Evolutionary conservation across 2,888 invertebrate genomes (phyloP), one percentile per base, ranked within the genome.

Genomic region (Agrotis puta): DNA sequence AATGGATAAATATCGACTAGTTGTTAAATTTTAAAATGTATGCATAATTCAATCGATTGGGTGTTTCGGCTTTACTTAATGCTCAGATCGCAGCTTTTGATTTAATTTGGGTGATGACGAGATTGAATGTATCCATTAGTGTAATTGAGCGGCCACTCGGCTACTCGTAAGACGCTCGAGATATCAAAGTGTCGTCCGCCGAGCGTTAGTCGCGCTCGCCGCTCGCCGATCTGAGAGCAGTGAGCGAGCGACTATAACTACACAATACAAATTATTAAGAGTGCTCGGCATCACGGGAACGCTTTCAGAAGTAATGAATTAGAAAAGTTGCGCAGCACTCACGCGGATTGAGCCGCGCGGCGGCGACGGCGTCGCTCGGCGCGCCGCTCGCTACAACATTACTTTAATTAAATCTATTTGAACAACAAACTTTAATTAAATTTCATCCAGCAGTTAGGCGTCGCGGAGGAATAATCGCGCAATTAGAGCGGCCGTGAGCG

Each of bases 371-470:
- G 91, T 90, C n/a, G n/a, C n/a, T n/a, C 93, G 91, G 92, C 93
- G 93, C 91, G 90, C 90, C 89, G 87, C 91, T 92, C 92, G 93
- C 94, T 94, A 95, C 95, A 95, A 94, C 96, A 96, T 96, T 96
- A 96, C 95, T 96, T 96, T 96, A 96, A 96, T 96, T 96, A 96
- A 96, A 96, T 96, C 96, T 96, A 96, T 96, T 96, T 96, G 95
- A 96, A 96, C 96, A 96, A 96, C 96, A 96, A 96, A 96, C 94
- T 96, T 96, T 96, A 96, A 96, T 96, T 96, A 96, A 96, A 96
- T 96, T 95, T 96, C 95, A 96, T 95, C 95, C 93, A 95, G 95
- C 95, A 96, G 96, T 96, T 96, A 95, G 95, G 96, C 95, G 95
- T 94, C 94, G 95, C 93, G 94, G 93, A 95, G 96, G 95, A 95